Conservation (phyloP, 1,140 invertebrate genomes). For the Sarcophaga peregrina region DNA sequence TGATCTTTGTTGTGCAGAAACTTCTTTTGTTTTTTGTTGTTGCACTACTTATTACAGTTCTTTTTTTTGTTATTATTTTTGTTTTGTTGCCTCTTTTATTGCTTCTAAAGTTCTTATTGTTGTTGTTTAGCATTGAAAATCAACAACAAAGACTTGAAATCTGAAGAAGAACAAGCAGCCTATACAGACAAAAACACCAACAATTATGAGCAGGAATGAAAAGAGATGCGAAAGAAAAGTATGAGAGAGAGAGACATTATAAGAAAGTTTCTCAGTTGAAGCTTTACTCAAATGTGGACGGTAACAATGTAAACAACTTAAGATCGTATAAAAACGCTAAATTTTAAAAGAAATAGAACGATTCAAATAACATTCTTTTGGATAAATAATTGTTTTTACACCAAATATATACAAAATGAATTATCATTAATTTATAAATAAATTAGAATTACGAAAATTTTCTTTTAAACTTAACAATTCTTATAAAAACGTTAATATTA, state of each 20-base stretch:
- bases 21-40: constrained; percentile 21
- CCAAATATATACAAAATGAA: not conserved
- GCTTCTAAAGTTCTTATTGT: not conserved
- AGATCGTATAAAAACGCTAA: not conserved
- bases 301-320: not conserved
- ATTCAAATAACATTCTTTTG: too few species aligned
- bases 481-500: too few species aligned
- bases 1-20: not conserved
- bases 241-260: constrained; percentile 13
- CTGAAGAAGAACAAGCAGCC: constrained; percentile 19
- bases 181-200: not conserved
- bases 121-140: constrained; percentile 23
- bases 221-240: not conserved
- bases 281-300: not conserved
- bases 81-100: too few species aligned
- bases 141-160: constrained; percentile 17
- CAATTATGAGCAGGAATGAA: not conserved
- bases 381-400: too few species aligned
- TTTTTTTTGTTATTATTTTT: not conserved
- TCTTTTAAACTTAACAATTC: too few species aligned
- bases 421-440: not conserved
- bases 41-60: not conserved
- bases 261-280: not conserved
- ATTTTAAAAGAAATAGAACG: too few species aligned
- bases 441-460: too few species aligned